These are phyloP conservation scores for Cephus nigrinus DNA, from an alignment of 2,888 invertebrate genomes.

Conservation along the genomic window DNA sequence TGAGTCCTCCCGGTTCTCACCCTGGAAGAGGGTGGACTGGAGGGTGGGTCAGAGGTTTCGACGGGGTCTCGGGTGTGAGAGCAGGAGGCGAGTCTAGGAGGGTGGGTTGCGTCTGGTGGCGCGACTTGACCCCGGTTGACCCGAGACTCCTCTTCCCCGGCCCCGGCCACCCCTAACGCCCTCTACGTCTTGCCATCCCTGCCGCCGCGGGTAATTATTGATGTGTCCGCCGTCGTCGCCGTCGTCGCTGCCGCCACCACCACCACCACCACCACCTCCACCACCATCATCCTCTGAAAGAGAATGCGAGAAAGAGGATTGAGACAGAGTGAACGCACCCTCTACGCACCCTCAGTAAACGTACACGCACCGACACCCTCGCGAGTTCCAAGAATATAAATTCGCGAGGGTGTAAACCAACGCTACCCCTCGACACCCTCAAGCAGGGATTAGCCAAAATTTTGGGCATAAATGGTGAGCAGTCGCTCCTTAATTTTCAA, in stretches of 20 bases:
- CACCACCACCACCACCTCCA: constrained; percentile 20
- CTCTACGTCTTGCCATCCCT: constrained; percentile 51
- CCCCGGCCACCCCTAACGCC: constrained; percentile 41
- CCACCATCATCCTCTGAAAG: constrained; percentile 29
- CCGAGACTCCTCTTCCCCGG: constrained; percentile 55
- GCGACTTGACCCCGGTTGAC: constrained; percentile 66
- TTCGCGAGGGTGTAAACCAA: background rate
- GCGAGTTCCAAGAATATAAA: background rate
- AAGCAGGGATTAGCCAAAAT: background rate
- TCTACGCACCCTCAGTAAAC: background rate
- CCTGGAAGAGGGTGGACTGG: constrained; percentile 15
- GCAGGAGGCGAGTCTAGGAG: constrained; percentile 30
- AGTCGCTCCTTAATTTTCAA: background rate
- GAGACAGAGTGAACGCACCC: background rate
- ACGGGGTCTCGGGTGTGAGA: constrained; percentile 42
- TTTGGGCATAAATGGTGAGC: background rate
- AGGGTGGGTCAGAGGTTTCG: constrained; percentile 34
- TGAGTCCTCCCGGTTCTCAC: constrained; percentile 1
- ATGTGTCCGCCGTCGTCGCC: constrained; percentile 61
- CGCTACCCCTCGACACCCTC: background rate
- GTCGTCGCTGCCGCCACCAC: constrained; percentile 25
- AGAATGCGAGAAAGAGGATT: background rate
- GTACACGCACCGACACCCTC: background rate
- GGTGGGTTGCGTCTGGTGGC: constrained; percentile 65
- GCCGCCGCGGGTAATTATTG: constrained; percentile 64